Percentiles rank a stretch among this genome's conserved stretches.
phyloP scores from a whole-genome alignment of 2,888 invertebrate species.

The Amphipyra berbera region DNA sequence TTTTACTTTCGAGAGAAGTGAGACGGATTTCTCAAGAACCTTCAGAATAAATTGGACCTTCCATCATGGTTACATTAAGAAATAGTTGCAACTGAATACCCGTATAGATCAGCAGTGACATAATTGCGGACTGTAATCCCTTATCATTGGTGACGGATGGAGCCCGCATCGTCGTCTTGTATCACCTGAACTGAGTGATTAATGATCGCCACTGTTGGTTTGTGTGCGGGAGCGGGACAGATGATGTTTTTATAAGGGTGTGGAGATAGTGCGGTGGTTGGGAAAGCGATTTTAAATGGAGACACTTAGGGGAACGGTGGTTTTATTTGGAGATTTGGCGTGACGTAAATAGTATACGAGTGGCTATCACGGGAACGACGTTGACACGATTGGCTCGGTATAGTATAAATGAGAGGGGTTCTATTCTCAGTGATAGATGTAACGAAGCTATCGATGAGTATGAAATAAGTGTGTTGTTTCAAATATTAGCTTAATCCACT shows the following conservation, averaged over 20 bases:
- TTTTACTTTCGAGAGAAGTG: no score
- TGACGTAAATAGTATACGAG: neutral
- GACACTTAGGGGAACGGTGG: neutral
- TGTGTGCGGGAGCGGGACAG: conserved; percentile 56
- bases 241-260: conserved; percentile 57
- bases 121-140: conserved; percentile 68
- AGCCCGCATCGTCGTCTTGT: conserved; percentile 67
- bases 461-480: no score
- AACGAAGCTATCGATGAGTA: no score
- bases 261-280: conserved; percentile 24
- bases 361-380: no score
- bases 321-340: no score
- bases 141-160: conserved; percentile 71
- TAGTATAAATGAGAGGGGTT: no score
- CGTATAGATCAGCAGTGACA: conserved; percentile 55
- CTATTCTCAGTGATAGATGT: no score
- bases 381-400: no score
- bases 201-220: conserved; percentile 62
- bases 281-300: conserved; percentile 36
- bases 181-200: conserved; percentile 72
- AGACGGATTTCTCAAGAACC: no score
- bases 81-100: conserved; percentile 48
- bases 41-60: no score
- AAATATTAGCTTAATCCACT: no score
- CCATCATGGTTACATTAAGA: conserved; percentile 28